Evolutionary conservation across 2,113 vertebrate species (phyloP), one percentile per base, ranked within the genome.

Genomic region (Notothenia coriiceps): DNA sequence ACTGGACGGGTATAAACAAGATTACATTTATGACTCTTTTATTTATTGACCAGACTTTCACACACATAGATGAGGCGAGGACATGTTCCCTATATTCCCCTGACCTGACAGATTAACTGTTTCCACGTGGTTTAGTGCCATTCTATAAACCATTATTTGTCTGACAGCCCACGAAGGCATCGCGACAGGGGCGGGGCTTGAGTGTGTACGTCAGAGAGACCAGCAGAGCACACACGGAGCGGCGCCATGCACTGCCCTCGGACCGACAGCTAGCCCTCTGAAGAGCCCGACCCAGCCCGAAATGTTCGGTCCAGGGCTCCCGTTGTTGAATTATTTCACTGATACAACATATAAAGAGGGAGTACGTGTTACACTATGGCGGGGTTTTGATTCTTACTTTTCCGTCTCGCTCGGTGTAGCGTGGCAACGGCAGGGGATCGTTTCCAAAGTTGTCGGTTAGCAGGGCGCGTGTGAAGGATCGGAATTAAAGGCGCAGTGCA

Each of bases 391-490:
- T 66, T 86, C 43, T 66, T 17, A 80, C 75, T 85, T 77, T 67
- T 60, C 67, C 61, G 73, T 90, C 77, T 76, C 49, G 80, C 78
- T 83, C 73, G 83, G 79, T 25, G 93, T 92, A 83, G 93, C 88
- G 91, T 89, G 92, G 83, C 89, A 90, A 43, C 82, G 54, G 86
- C 84, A 14, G 90, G 57, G 85, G 90, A 66, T 83, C 77, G 77
- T 74, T 86, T 86, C 90, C 86, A 88, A 95, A 94, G 86, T 92
- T 93, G 79, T 89, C 89, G 62, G 85, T 80, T 89, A 89, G 84
- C 87, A 77, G 86, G 80, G 57, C 84, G 90, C 89, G 88, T 83
- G 88, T 86, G 70, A 89, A 86, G 86, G 86, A 83, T 88, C 72
- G 83, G 87, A 86, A 63, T 94, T 94, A 94, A 94, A 93, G 90